Base-by-base conservation (phyloP, 2,888 invertebrate genomes). In the Dusona sp. region DNA sequence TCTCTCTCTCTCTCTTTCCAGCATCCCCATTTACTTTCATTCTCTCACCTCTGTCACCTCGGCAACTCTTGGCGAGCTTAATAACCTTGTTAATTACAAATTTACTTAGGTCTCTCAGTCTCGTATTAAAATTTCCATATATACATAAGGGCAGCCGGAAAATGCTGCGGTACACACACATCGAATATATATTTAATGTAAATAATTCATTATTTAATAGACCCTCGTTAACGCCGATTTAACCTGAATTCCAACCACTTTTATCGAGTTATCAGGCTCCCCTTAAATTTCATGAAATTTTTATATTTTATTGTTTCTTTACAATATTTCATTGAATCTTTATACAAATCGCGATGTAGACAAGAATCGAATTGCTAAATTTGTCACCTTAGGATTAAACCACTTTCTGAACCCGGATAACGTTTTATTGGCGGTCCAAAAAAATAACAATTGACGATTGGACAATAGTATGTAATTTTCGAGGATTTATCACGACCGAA, bases 31-130 rank as follows among this genome's bases (percentile, higher is more conserved):
- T 51, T 64, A 64, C 61, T 75, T 61, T 64, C 45, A 51, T 75
- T 75, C 45, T 48, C 64, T 38, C 67, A 68, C 25, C 68, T 48
- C 45, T 68, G 57, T 79, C 70, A 79, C 48, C 75, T 65, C 67
- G 67, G 54, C 38, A 82, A 82, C 81, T 61, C 61, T 79, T 74
- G 45, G 45, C 51, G 19, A 33, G 64, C 74, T 79, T 75, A 64
- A 51, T 79, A 85, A 81, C 68, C 74, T 38, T 57, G 79, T 85
- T 85, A 82, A 82, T 79, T 82, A 70, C 45, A 57, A 79, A 85
- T 83, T 83, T 84, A 84, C 84, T 81, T 81, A 75, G 81, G 74
- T 45, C 45, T 45, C 70, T 25, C 29, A 38, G 33, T 42, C 33
- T 48, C n/a, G 42, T 73, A 36, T 51, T 38, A 42, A 80, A 73